Conservation (phyloP, 2,797 vertebrate species). For the Anableps anableps region DNA sequence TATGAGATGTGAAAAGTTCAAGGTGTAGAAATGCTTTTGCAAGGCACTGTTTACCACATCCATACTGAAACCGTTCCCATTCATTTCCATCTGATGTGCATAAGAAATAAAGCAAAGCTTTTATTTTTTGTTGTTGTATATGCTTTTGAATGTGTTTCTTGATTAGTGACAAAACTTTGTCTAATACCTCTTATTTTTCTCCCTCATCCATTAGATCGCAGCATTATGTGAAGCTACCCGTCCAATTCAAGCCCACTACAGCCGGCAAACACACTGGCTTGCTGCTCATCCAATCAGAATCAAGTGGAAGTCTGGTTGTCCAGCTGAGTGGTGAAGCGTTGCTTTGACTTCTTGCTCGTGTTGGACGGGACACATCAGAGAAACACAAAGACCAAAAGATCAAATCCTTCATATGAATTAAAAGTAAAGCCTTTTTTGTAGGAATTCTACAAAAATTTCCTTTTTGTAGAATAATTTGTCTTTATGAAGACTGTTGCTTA, state of each 20-base stretch:
- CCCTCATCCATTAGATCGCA: slow-evolving; percentile 81
- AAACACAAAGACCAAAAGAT: slow-evolving; percentile 3
- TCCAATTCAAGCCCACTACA: slow-evolving; percentile 89
- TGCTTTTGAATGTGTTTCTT: neutral
- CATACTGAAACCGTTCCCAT: neutral
- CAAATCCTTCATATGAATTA: slow-evolving; percentile 18
- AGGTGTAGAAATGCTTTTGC: neutral
- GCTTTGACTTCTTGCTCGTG: slow-evolving; percentile 59
- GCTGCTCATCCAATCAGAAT: slow-evolving; percentile 85
- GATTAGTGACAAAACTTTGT: neutral
- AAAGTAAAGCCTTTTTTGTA: slow-evolving; percentile 16
- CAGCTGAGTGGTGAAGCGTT: slow-evolving; percentile 88
- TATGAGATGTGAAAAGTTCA: neutral
- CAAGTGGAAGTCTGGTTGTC: slow-evolving; percentile 82
- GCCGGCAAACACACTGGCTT: slow-evolving; percentile 83
- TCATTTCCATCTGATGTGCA: neutral
- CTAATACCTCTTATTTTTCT: neutral
- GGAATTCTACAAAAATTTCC: slow-evolving; percentile 22
- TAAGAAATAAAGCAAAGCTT: neutral
- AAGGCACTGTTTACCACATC: neutral
- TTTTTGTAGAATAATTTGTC: slow-evolving; percentile 1
- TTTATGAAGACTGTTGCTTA: neutral
- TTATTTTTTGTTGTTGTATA: neutral
- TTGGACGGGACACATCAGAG: slow-evolving; percentile 21
- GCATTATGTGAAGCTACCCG: slow-evolving; percentile 95